Evolutionary conservation across 1,140 invertebrate genomes (phyloP).

Genomic region (Druon quercuslanigerum): DNA sequence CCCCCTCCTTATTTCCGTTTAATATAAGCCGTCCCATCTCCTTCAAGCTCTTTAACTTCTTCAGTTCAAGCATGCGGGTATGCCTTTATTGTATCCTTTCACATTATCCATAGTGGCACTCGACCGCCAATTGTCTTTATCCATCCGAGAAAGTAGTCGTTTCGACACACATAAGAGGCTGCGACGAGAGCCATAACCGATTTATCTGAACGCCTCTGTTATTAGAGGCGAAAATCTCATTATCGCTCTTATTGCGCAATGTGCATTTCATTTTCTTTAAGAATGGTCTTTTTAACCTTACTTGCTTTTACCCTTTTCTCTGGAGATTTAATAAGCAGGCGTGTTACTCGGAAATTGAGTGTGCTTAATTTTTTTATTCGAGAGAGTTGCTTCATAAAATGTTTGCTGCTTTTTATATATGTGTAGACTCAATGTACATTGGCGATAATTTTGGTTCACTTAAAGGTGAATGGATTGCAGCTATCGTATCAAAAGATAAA

Average conservation of each 20-base stretch:
- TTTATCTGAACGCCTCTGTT: conserved; percentile 21
- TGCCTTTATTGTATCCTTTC: conserved; percentile 24
- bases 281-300: not conserved
- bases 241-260: conserved; percentile 16
- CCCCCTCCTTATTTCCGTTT: no score
- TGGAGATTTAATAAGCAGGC: conserved; percentile 7
- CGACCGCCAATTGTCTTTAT: conserved; percentile 12
- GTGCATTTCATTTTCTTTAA: conserved; percentile 11
- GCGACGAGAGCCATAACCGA: conserved; percentile 5
- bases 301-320: not conserved
- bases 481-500: no score
- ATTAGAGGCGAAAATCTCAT: conserved; percentile 23
- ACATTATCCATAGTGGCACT: not conserved
- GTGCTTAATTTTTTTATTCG: not conserved
- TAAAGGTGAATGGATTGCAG: not conserved
- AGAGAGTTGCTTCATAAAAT: not conserved
- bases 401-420: not conserved
- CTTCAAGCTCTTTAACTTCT: no score
- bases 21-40: no score
- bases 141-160: conserved; percentile 21
- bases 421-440: not conserved
- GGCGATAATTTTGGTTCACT: not conserved
- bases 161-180: conserved; percentile 20
- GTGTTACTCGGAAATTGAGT: not conserved
- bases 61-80: conserved; percentile 1